Evolutionary conservation across 2,797 vertebrate species (phyloP), one percentile per base, ranked within the genome.

Genomic region (Phyllotis vaccarum): DNA sequence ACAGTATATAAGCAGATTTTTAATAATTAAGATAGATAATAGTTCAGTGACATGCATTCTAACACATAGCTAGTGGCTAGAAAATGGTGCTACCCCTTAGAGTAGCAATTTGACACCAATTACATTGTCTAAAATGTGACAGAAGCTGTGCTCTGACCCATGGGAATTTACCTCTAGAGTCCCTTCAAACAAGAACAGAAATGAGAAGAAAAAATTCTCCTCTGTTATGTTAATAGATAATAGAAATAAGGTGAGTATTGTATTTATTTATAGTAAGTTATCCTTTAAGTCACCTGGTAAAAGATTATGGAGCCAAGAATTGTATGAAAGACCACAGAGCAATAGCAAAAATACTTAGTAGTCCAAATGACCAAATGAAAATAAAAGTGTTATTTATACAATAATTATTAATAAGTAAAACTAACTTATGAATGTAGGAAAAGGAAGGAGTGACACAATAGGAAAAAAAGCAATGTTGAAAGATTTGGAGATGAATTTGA

Each of bases 361-460:
- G 1, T 46, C 75, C 52, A 64, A 92, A 14, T 46, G 70, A 75
- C n/a, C 6, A 89, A 70, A 43, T 3, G 17, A 93, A 49, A 49
- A 29, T 49, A 62, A 46, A 80, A 75, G 68, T 54, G 17, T 49
- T 40, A 79, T 49, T 3, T 2, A 74, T 34, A 6, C n/a, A 75
- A 22, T 21, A 21, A 5, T 68, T 60, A 62, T 19, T 11, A 88
- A 81, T 76, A 91, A 1, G 12, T 43, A 43, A 89, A 40, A 58
- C 29, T 37, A 27, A 19, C 2, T 5, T 2, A n/a, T 27, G 5
- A 54, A 43, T 52, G 13, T 22, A 83, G 46, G 74, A 60, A 92
- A 52, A 40, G 8, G 8, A 24, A 17, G 2, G 0, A 3, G 5
- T 34, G 19, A 9, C 22, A 13, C 37, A 5, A 46, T 22, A 5